Evolutionary conservation across 2,113 vertebrate genomes (phyloP).

Genomic region (Plestiodon gilberti): DNA sequence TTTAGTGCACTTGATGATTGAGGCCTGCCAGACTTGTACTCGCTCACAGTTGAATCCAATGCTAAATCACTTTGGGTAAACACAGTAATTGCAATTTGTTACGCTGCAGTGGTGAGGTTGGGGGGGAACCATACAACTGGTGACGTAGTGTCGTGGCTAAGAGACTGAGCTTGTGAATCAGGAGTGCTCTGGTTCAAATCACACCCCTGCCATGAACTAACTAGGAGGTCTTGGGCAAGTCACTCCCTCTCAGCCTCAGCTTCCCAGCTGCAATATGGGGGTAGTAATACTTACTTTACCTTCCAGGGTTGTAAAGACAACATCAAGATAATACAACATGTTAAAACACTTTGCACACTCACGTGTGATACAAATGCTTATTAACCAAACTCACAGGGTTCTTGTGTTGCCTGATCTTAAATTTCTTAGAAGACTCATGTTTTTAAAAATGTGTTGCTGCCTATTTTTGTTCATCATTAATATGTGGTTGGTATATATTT

Average conservation of each 20-base stretch:
- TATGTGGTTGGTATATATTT: slow-evolving; percentile 3
- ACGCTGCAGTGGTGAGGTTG: background rate
- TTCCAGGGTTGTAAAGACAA: no score
- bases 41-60: background rate
- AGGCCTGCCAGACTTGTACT: background rate
- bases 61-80: slow-evolving; percentile 4
- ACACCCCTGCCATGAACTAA: no score
- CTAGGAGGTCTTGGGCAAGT: no score
- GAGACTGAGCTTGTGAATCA: no score
- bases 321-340: no score
- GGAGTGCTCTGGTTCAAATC: no score
- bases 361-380: no score
- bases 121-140: background rate
- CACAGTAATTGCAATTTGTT: background rate
- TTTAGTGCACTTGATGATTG: background rate
- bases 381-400: slow-evolving; percentile 61
- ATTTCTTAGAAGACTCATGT: slow-evolving; percentile 25
- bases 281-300: background rate
- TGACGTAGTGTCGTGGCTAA: no score
- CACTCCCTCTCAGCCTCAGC: no score
- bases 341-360: no score
- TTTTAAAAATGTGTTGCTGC: slow-evolving; percentile 46
- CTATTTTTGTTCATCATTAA: slow-evolving; percentile 21
- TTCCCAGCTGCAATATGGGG: background rate
- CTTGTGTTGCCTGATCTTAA: slow-evolving; percentile 55